These are phyloP conservation scores for Cheilosia grossa DNA, from an alignment of 2,888 invertebrate species.

Conservation along the genomic window DNA sequence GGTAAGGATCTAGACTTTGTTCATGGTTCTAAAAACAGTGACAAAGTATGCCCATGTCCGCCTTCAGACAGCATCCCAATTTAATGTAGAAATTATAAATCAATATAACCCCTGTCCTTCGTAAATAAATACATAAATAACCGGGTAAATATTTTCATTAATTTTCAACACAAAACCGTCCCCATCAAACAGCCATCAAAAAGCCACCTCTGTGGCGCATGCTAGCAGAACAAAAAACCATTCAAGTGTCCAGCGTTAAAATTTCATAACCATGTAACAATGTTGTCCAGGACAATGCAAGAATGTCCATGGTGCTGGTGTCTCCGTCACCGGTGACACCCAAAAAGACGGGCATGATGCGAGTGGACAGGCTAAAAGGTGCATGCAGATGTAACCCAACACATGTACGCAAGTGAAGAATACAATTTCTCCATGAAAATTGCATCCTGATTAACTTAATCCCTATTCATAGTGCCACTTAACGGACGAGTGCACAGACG, in stretches of 20 bases:
- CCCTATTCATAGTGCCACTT: conserved; percentile 71
- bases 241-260: neutral
- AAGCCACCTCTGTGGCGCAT: neutral
- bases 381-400: neutral
- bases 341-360: neutral
- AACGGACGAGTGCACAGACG: conserved; percentile 43
- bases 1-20: too few relatives aligned
- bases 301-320: neutral
- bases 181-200: neutral
- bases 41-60: too few relatives aligned
- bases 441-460: conserved; percentile 73
- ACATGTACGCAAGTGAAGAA: conserved; percentile 31
- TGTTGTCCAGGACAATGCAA: neutral
- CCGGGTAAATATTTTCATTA: too few relatives aligned
- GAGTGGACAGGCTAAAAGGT: neutral
- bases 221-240: neutral
- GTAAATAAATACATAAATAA: too few relatives aligned
- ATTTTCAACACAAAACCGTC: too few relatives aligned
- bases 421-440: conserved; percentile 65
- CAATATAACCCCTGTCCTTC: too few relatives aligned
- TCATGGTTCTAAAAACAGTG: too few relatives aligned
- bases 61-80: too few relatives aligned
- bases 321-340: neutral
- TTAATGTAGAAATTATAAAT: too few relatives aligned
- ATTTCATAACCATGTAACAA: conserved; percentile 4